phyloP scores from a whole-genome alignment of 2,113 vertebrate genomes.

The Laticauda colubrina region DNA sequence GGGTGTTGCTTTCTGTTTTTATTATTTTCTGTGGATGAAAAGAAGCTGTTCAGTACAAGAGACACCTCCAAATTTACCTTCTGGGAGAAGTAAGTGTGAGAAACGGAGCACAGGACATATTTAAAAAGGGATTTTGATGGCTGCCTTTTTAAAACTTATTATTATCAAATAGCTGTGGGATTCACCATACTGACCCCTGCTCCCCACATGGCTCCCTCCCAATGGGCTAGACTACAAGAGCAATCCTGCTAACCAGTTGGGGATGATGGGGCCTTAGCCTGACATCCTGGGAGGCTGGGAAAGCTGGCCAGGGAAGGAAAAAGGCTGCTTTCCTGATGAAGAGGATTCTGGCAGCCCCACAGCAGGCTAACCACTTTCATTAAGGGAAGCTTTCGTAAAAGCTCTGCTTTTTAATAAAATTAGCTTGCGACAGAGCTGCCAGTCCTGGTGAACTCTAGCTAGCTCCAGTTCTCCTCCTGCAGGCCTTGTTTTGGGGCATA shows the following conservation, averaged over 20 bases:
- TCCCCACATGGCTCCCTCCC: background rate
- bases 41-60: slow-evolving; percentile 41
- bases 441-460: background rate
- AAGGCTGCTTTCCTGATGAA: background rate
- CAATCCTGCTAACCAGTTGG: background rate
- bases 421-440: background rate
- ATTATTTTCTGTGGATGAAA: slow-evolving; percentile 47
- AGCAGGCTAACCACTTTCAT: background rate
- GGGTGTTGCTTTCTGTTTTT: slow-evolving; percentile 59
- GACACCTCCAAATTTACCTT: slow-evolving; percentile 47
- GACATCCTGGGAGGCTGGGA: background rate
- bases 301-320: background rate
- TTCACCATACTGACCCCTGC: slow-evolving; percentile 18
- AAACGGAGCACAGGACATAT: background rate
- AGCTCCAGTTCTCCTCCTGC: background rate
- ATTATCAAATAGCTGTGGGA: slow-evolving; percentile 28
- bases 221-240: background rate
- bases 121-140: slow-evolving; percentile 51
- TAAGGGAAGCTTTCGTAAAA: background rate
- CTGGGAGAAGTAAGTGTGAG: background rate
- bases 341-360: background rate
- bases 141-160: background rate
- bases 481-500: background rate
- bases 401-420: background rate
- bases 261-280: background rate